Conservation (phyloP, 2,113 vertebrate species). For the Coptodon bakossiorum region DNA sequence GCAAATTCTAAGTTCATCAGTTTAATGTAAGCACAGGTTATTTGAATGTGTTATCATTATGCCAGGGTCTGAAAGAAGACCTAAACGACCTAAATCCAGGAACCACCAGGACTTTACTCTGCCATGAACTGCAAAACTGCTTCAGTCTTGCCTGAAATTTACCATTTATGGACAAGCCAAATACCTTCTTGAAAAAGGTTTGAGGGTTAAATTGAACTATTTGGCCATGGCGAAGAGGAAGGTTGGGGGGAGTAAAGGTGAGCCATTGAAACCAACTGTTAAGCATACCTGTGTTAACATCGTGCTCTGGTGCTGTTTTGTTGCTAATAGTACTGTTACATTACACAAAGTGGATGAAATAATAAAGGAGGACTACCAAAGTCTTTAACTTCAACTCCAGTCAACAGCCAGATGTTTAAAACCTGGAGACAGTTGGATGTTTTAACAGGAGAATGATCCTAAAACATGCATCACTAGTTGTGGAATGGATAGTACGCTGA, state of each 20-base stretch:
- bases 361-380: background rate
- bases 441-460: background rate
- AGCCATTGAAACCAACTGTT: background rate
- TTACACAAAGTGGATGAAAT: background rate
- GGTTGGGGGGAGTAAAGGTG: background rate
- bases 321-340: background rate
- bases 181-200: background rate
- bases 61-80: background rate
- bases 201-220: background rate
- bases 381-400: background rate
- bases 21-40: background rate
- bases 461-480: background rate
- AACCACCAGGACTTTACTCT: background rate
- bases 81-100: background rate
- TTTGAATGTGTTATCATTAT: background rate
- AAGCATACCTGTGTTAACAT: background rate
- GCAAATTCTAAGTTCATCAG: background rate
- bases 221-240: background rate
- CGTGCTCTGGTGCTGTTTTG: background rate
- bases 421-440: background rate
- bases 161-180: background rate
- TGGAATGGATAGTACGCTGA: background rate
- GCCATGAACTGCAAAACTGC: background rate
- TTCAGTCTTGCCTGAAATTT: background rate
- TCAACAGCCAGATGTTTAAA: background rate